Conservation (phyloP, 2,113 vertebrate species). For the Semnornis frantzii region DNA sequence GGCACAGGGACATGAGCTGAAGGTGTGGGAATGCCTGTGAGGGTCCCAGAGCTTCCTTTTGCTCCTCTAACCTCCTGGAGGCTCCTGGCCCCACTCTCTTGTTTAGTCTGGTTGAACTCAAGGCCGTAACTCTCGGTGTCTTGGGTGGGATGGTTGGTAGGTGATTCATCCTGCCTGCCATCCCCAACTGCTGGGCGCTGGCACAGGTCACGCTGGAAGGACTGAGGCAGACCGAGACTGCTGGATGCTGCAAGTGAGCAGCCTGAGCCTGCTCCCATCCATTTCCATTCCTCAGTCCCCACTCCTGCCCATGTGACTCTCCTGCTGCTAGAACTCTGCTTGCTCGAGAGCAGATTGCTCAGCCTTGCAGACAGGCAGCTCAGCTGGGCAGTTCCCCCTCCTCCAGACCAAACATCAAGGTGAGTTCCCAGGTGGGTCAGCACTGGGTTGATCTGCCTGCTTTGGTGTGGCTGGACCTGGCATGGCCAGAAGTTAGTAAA, state of each 20-base stretch:
- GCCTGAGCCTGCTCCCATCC: neutral
- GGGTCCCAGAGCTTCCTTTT: neutral
- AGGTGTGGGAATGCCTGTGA: neutral
- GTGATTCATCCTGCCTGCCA: conserved; percentile 3
- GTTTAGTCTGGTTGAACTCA: conserved; percentile 43
- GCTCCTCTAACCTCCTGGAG: neutral
- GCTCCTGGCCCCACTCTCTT: neutral
- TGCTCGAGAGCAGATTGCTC: rapidly evolving
- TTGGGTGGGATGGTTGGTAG: neutral
- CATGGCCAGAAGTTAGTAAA: neutral
- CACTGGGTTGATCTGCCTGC: rapidly evolving
- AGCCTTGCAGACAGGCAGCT: neutral
- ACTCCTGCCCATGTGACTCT: neutral
- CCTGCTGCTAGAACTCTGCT: neutral
- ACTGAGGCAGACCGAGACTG: neutral
- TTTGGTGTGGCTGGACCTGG: neutral
- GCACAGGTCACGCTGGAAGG: neutral
- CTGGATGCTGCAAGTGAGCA: rapidly evolving
- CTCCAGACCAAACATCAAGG: neutral
- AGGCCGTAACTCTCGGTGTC: neutral
- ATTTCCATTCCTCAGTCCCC: neutral
- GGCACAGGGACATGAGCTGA: neutral
- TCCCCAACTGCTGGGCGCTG: neutral
- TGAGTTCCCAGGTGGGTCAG: neutral
- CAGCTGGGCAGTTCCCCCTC: neutral